These are phyloP conservation scores for Diploscapter pachys DNA, from an alignment of 1,140 invertebrate genomes.

Conservation along the genomic window DNA sequence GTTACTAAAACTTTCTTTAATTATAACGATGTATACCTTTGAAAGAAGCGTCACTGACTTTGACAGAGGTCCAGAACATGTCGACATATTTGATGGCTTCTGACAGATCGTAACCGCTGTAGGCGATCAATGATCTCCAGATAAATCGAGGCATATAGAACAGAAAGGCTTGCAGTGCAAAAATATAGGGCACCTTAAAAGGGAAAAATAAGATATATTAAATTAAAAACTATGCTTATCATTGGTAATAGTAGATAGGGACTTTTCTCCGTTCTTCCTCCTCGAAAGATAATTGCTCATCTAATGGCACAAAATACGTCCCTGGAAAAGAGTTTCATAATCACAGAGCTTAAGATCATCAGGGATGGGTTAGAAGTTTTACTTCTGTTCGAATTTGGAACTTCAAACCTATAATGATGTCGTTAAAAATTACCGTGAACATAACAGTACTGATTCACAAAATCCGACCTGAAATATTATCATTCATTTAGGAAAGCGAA, in stretches of 20 bases:
- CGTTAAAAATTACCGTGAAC: conserved; percentile 55
- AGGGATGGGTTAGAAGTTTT: no score
- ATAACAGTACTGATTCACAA: conserved; percentile 59
- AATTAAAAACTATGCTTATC: conserved; percentile 38
- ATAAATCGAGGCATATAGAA: conserved; percentile 56
- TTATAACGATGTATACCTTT: conserved; percentile 14
- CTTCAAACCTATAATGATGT: conserved; percentile 32
- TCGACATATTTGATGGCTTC: conserved; percentile 48
- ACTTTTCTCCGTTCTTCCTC: conserved; percentile 40
- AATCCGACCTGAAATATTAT: conserved; percentile 44
- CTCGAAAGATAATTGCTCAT: conserved; percentile 48
- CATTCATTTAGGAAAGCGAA: neutral
- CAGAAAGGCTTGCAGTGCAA: conserved; percentile 52
- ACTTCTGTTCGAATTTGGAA: conserved; percentile 15
- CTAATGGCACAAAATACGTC: conserved; percentile 52
- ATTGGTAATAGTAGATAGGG: conserved; percentile 56
- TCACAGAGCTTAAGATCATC: no score
- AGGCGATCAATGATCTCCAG: conserved; percentile 45
- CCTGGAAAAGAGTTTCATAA: no score
- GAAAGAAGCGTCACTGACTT: conserved; percentile 30
- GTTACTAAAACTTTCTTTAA: no score
- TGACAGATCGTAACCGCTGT: conserved; percentile 56
- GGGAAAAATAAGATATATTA: conserved; percentile 11
- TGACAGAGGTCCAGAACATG: conserved; percentile 42
- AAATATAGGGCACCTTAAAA: conserved; percentile 53